These are phyloP conservation scores for Molanna angustata DNA, from an alignment of 2,888 invertebrate genomes.

Conservation along the genomic window DNA sequence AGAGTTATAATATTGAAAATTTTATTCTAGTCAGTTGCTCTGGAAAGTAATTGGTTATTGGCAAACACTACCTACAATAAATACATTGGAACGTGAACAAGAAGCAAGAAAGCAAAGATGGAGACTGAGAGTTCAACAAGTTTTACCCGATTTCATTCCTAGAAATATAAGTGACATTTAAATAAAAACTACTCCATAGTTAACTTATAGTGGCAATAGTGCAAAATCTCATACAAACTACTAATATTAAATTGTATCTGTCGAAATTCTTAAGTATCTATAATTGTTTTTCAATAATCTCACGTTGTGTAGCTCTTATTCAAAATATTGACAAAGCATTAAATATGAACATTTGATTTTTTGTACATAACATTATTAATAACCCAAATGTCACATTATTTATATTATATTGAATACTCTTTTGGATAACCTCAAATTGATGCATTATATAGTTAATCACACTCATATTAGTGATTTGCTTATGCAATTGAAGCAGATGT, in stretches of 20 bases:
- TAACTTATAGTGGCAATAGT: background rate
- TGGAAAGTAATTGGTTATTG: constrained; percentile 54
- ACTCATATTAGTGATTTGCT: no score
- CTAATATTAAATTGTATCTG: no score
- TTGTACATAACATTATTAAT: no score
- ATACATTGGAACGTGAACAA: constrained; percentile 63
- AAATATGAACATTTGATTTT: no score
- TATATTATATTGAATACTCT: background rate
- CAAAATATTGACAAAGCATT: no score
- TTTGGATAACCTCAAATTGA: background rate
- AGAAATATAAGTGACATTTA: constrained; percentile 33
- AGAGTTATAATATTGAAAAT: background rate
- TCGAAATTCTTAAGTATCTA: no score
- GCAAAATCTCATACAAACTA: no score
- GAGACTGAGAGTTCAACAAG: constrained; percentile 69
- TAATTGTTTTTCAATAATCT: no score
- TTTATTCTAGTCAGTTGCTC: constrained; percentile 39
- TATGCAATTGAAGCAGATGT: no score
- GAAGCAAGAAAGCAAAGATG: constrained; percentile 66
- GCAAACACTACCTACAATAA: constrained; percentile 63
- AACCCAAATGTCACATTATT: no score
- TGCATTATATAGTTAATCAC: no score
- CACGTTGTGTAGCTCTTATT: no score
- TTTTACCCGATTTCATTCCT: constrained; percentile 67
- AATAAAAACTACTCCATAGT: constrained; percentile 6